Evolutionary conservation across 2,888 invertebrate genomes (phyloP).

Genomic region (Scaptomyza parva): DNA sequence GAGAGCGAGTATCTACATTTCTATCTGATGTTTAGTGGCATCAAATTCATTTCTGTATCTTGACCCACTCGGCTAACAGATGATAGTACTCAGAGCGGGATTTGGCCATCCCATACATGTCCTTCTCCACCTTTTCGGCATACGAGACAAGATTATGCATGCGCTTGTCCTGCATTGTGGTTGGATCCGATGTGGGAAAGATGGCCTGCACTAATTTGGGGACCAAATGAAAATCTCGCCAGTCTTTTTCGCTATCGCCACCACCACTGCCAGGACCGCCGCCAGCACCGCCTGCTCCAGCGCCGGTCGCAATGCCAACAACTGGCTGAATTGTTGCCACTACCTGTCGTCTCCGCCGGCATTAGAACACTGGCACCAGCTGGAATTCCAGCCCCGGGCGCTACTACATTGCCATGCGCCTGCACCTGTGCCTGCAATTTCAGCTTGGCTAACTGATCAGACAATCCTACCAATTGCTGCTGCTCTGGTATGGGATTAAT

Average conservation of each 20-base stretch:
- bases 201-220: constrained; percentile 99
- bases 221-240: constrained; percentile 99
- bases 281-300: constrained; percentile 42
- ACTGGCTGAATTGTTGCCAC: constrained; percentile 43
- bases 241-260: constrained; percentile 91
- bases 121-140: constrained; percentile 99
- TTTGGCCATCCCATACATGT: constrained; percentile 99
- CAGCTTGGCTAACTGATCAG: constrained; percentile 81
- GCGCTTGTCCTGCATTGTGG: constrained; percentile 97
- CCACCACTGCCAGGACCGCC: constrained; percentile 82
- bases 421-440: constrained; percentile 81
- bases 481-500: constrained; percentile 87
- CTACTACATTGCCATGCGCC: constrained; percentile 76
- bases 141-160: constrained; percentile 99
- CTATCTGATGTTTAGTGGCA: constrained; percentile 20
- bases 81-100: constrained; percentile 99
- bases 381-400: constrained; percentile 43
- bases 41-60: constrained; percentile 90
- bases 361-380: constrained; percentile 48
- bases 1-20: constrained; percentile 40
- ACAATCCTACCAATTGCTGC: constrained; percentile 55
- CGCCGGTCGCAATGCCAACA: constrained; percentile 21
- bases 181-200: constrained; percentile 98
- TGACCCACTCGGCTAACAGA: constrained; percentile 98
- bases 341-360: constrained; percentile 66